Evolutionary conservation across 1,140 invertebrate genomes (phyloP).

Genomic region (Odontomachus brunneus): DNA sequence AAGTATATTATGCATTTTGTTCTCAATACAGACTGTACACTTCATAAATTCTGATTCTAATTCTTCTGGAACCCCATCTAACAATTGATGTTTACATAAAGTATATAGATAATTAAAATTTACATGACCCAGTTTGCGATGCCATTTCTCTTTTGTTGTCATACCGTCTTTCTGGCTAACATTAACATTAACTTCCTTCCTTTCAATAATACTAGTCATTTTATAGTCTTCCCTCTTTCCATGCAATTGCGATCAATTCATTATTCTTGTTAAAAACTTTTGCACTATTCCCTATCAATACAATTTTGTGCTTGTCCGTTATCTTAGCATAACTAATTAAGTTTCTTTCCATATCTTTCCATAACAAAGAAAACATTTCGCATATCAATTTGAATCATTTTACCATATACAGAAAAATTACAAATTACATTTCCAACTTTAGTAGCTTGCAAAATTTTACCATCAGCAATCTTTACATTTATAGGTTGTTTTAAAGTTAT

Average conservation of each 20-base stretch:
- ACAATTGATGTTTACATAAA: conserved; percentile 39
- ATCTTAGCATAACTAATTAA: conserved; percentile 57
- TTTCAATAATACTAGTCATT: too few relatives aligned
- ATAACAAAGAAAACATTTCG: conserved; percentile 57
- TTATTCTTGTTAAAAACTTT: neutral
- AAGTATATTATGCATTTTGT: conserved; percentile 33
- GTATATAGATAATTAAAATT: conserved; percentile 51
- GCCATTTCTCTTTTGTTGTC: conserved; percentile 48
- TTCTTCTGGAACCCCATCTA: conserved; percentile 27
- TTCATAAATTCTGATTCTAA: conserved; percentile 27
- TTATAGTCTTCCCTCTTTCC: neutral
- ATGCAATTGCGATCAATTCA: neutral
- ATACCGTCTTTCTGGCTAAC: too few relatives aligned
- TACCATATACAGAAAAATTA: conserved; percentile 13
- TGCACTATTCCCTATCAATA: conserved; percentile 25
- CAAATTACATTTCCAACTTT: conserved; percentile 47
- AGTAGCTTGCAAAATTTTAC: conserved; percentile 47
- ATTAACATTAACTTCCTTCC: too few relatives aligned
- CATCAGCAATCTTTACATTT: conserved; percentile 57
- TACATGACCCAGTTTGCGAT: conserved; percentile 51
- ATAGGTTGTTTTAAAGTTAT: conserved; percentile 38
- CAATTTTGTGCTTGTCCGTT: conserved; percentile 33
- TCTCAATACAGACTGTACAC: conserved; percentile 29
- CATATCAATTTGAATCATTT: conserved; percentile 30
- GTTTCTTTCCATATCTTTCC: conserved; percentile 60